Conservation (phyloP, 92 coral and sea anemone genomes). For the Blastomussa wellsi region DNA sequence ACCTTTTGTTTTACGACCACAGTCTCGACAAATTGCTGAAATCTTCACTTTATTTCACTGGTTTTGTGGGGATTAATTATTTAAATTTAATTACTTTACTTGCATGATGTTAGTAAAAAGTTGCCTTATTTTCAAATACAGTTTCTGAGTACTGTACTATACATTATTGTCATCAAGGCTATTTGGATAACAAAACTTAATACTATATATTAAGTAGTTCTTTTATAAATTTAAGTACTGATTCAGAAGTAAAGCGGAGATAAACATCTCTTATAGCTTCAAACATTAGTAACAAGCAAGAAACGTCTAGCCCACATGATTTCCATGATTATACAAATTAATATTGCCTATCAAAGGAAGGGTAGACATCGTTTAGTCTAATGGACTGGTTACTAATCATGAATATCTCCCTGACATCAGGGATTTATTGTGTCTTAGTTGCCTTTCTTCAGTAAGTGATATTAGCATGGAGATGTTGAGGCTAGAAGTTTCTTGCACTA, state of each 20-base stretch:
- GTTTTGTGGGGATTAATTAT: too few relatives aligned
- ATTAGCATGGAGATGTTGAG: too few relatives aligned
- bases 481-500: too few relatives aligned
- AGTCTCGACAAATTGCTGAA: neutral
- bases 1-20: neutral
- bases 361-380: neutral
- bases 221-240: neutral
- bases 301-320: neutral
- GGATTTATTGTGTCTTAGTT: too few relatives aligned
- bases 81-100: neutral
- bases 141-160: neutral
- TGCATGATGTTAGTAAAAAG: too few relatives aligned
- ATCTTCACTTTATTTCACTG: neutral
- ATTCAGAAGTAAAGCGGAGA: neutral
- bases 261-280: neutral
- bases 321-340: neutral
- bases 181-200: slow-evolving; percentile 1
- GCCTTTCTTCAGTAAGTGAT: too few relatives aligned
- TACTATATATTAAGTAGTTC: neutral
- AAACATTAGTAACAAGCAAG: neutral
- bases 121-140: neutral
- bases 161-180: neutral
- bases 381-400: neutral
- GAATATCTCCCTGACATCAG: neutral
- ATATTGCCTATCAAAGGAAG: neutral